A percentile compares a stretch with the other conserved stretches of the same genome.
Evolutionary conservation across 2,888 invertebrate genomes (phyloP).

Genomic region (Sinohyriopsis cumingii): DNA sequence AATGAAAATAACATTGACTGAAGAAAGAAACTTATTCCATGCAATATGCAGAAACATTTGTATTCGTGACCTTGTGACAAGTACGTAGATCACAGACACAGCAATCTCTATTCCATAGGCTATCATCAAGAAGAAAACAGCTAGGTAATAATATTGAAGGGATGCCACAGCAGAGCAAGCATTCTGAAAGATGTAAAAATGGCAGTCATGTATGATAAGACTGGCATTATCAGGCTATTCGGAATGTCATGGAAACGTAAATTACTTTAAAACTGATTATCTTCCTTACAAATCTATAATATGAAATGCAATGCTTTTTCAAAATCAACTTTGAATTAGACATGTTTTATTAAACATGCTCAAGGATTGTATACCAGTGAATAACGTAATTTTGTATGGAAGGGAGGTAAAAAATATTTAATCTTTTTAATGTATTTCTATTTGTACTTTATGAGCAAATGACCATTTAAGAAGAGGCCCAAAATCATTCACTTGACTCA

Average conservation of each 20-base stretch:
- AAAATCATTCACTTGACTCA: no score
- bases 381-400: no score
- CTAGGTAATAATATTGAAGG: slow-evolving; percentile 61
- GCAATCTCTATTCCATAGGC: slow-evolving; percentile 64
- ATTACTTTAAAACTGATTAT: not conserved
- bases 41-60: slow-evolving; percentile 39
- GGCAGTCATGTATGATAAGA: no score
- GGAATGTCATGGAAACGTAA: not conserved
- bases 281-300: not conserved
- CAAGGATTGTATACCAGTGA: no score
- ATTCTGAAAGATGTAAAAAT: slow-evolving; percentile 33
- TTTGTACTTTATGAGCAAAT: no score
- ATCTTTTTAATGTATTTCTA: no score
- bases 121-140: slow-evolving; percentile 66
- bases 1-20: no score
- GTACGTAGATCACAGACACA: slow-evolving; percentile 63
- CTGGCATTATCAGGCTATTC: not conserved
- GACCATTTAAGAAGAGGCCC: no score
- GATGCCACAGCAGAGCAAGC: slow-evolving; percentile 58
- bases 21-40: slow-evolving; percentile 58
- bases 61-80: slow-evolving; percentile 48
- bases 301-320: no score
- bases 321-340: no score
- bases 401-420: no score
- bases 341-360: no score